These are phyloP conservation scores for Papilio aristodemus DNA, from an alignment of 1,140 invertebrate genomes.

Conservation along the genomic window DNA sequence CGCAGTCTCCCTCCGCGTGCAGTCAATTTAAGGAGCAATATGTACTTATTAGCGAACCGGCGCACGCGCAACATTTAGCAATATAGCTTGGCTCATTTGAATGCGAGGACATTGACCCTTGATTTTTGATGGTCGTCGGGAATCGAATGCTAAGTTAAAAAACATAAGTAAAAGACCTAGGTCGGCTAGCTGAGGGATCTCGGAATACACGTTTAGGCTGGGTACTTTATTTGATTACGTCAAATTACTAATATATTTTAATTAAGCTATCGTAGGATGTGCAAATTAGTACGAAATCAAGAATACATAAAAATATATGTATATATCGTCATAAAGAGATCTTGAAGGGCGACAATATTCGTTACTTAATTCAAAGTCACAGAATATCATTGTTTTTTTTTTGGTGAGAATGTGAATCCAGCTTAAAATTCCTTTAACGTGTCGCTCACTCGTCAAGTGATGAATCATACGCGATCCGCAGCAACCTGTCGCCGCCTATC, in stretches of 20 bases:
- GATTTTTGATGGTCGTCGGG: not conserved
- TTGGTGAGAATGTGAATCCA: not conserved
- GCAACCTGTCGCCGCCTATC: not conserved
- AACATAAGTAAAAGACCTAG: too few relatives aligned
- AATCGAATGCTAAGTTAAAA: slow-evolving; percentile 12
- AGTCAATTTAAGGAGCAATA: slow-evolving; percentile 28
- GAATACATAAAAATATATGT: too few relatives aligned
- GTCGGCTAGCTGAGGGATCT: not conserved
- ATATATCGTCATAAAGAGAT: too few relatives aligned
- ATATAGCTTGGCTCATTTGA: slow-evolving; percentile 18
- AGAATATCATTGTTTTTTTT: not conserved
- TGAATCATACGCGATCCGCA: slow-evolving; percentile 13
- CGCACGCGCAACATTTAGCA: slow-evolving; percentile 28
- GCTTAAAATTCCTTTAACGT: slow-evolving; percentile 13
- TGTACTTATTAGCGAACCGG: slow-evolving; percentile 16
- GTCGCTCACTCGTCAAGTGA: not conserved
- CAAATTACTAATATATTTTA: too few relatives aligned
- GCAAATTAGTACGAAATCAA: too few relatives aligned
- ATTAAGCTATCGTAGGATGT: too few relatives aligned
- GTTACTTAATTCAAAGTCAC: not conserved
- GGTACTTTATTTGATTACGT: too few relatives aligned
- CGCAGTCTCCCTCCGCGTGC: not conserved
- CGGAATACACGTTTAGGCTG: not conserved
- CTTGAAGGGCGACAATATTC: not conserved
- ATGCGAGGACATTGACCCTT: slow-evolving; percentile 18